Base-by-base conservation (phyloP, 37 sponge, comb jelly and placozoan species). In the Ephydatia muelleri region DNA sequence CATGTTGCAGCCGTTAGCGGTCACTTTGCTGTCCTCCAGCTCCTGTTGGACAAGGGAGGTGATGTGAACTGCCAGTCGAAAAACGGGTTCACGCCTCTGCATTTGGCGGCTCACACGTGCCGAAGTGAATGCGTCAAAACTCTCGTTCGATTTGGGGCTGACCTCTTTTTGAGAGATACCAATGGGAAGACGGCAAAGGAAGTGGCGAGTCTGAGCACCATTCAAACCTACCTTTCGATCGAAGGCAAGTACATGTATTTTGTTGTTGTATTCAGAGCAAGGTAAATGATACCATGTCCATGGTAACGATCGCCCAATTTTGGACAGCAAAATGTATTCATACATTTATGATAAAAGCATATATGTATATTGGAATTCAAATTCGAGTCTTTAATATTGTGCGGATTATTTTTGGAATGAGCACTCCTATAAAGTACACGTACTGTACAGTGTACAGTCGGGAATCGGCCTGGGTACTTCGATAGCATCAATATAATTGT, bases 101-200 rank as follows among this genome's bases (percentile, higher is more conserved):
- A 95, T 57, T 83, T 92, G 27, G 93, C 96, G 22, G 93, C 93
- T 8, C 75, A 82, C 32, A 76, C 82, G 19, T 88, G 93, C 16
- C 96, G 87, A 73, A 25, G 67, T 2, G 75, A 87, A 36, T 95
- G 96, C 64, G 93, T 92, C 19, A 70, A 68, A 35, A 67, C 29
- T 0, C 83, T 95, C 47, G 68, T 95, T 0, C 35, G 57, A 12
- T 57, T 74, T 72, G 78, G 72, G 26, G 96, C 96, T 5, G 83
- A 95, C 40, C 84, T 89, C 28, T 68, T 65, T 34, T 64, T 78
- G 27, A 64, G 48, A 31, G 93, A 95, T 39, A 88, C 89, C 33
- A 90, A 91, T 68, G 83, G 86, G 39, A 92, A 90, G 69, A 95
- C 96, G 0, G 86, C 96, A 0, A 90, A 87, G 19, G 84, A 92